Conservation (phyloP, 2,113 vertebrate species). For the Hirundichthys speculiger region DNA sequence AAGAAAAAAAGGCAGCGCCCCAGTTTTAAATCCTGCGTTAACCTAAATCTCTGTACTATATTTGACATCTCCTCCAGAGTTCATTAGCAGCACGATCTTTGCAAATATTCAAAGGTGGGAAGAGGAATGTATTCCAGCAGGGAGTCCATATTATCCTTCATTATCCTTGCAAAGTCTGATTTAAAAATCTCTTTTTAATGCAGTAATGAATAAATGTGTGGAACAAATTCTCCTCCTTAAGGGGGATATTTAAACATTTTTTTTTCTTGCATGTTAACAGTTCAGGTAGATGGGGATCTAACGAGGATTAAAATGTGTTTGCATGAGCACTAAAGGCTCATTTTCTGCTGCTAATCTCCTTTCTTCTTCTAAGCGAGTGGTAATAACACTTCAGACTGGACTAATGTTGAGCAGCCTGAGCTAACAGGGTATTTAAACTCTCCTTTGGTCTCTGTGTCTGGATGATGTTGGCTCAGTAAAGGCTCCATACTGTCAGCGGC, state of each 20-base stretch:
- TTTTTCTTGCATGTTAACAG: constrained; percentile 30
- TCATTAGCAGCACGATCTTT: constrained; percentile 32
- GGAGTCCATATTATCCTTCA: constrained; percentile 48
- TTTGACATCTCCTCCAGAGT: constrained; percentile 28
- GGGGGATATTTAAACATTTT: constrained; percentile 34
- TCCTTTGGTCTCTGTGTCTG: not conserved
- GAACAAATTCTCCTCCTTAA: constrained; percentile 28
- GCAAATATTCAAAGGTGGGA: constrained; percentile 29
- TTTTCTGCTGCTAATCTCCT: not conserved
- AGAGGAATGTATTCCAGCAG: constrained; percentile 20
- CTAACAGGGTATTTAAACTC: not conserved
- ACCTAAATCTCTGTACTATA: constrained; percentile 26
- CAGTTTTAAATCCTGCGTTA: constrained; percentile 24
- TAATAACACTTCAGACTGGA: not conserved
- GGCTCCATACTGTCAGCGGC: not conserved
- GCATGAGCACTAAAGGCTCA: constrained; percentile 16
- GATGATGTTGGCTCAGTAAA: not conserved
- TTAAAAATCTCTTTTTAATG: constrained; percentile 44
- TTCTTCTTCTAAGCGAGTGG: not conserved
- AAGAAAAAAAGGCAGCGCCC: not conserved
- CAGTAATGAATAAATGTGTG: constrained; percentile 31
- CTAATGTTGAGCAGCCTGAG: too few species aligned
- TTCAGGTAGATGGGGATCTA: constrained; percentile 45
- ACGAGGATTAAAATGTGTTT: constrained; percentile 30
- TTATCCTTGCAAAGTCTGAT: constrained; percentile 44